phyloP scores from a whole-genome alignment of 2,888 invertebrate genomes.

The Drosophila siamana region DNA sequence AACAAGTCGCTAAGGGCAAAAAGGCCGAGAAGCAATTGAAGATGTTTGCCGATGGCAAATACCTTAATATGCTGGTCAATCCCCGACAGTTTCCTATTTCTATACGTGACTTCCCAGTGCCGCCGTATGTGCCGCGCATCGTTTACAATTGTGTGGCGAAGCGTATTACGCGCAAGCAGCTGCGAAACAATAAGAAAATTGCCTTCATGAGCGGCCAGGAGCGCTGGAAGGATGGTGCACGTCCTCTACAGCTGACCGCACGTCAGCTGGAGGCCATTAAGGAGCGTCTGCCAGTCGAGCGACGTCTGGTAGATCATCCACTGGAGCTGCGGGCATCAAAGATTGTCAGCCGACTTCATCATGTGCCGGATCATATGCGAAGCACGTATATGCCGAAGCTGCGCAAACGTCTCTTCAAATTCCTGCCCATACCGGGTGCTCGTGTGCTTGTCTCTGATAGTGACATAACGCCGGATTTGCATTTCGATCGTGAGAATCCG shows the following conservation, averaged over 20 bases:
- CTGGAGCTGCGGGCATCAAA: slow-evolving; percentile 39
- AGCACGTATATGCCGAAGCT: slow-evolving; percentile 62
- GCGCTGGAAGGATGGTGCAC: slow-evolving; percentile 74
- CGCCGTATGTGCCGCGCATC: slow-evolving; percentile 50
- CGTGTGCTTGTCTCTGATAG: slow-evolving; percentile 76
- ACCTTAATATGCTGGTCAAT: slow-evolving; percentile 75
- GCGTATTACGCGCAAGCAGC: slow-evolving; percentile 68
- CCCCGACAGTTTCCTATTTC: slow-evolving; percentile 61
- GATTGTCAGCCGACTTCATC: slow-evolving; percentile 59
- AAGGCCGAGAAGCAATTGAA: slow-evolving; percentile 59
- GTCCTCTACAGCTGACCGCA: slow-evolving; percentile 54
- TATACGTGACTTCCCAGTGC: slow-evolving; percentile 33
- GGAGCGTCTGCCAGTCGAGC: slow-evolving; percentile 57
- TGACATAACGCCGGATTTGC: slow-evolving; percentile 64
- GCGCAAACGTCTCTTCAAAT: slow-evolving; percentile 80
- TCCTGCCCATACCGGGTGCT: slow-evolving; percentile 76
- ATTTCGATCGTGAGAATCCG: slow-evolving; percentile 58
- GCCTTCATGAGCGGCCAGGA: slow-evolving; percentile 82
- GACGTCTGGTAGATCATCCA: slow-evolving; percentile 69
- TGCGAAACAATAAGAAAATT: slow-evolving; percentile 81
- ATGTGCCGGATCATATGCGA: slow-evolving; percentile 69
- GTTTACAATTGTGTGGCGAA: slow-evolving; percentile 78
- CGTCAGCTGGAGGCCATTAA: slow-evolving; percentile 65
- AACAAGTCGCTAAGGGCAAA: slow-evolving; percentile 35
- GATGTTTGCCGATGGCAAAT: slow-evolving; percentile 75